Evolutionary conservation across 2,888 invertebrate genomes (phyloP).

Genomic region (Dione vanillae): DNA sequence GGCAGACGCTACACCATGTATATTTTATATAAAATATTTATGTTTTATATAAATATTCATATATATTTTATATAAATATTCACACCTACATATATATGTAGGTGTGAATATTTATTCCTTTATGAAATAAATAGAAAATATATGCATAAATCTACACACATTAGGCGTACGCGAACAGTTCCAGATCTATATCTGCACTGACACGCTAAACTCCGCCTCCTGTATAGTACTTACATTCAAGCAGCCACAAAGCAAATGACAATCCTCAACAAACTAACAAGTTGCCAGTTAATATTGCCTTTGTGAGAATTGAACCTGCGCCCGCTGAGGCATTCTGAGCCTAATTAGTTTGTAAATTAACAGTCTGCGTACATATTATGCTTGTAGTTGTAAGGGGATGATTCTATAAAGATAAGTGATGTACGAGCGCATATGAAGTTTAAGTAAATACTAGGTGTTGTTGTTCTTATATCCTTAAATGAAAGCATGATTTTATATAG

Average conservation of each 20-base stretch:
- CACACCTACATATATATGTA: too few relatives aligned
- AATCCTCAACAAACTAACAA: conserved; percentile 30
- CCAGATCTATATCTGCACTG: neutral
- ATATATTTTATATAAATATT: too few relatives aligned
- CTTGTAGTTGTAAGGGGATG: neutral
- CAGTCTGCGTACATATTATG: neutral
- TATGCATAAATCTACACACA: neutral
- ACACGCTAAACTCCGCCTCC: neutral
- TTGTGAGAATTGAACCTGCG: conserved; percentile 21
- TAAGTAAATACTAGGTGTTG: too few relatives aligned
- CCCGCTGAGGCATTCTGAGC: neutral
- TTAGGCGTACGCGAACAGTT: neutral
- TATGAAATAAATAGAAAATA: too few relatives aligned
- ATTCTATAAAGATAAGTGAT: neutral
- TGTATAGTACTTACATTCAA: neutral
- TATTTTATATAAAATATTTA: too few relatives aligned
- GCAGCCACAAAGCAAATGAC: conserved; percentile 29
- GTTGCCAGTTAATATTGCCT: conserved; percentile 27
- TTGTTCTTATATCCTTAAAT: too few relatives aligned
- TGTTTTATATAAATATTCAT: too few relatives aligned
- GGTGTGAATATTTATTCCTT: too few relatives aligned
- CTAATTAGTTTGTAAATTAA: conserved; percentile 29
- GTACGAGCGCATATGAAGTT: too few relatives aligned
- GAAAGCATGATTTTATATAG: too few relatives aligned
- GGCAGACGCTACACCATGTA: too few relatives aligned